These are phyloP conservation scores for Megaptera novaeangliae DNA, from an alignment of 2,113 vertebrate genomes.

Conservation along the genomic window DNA sequence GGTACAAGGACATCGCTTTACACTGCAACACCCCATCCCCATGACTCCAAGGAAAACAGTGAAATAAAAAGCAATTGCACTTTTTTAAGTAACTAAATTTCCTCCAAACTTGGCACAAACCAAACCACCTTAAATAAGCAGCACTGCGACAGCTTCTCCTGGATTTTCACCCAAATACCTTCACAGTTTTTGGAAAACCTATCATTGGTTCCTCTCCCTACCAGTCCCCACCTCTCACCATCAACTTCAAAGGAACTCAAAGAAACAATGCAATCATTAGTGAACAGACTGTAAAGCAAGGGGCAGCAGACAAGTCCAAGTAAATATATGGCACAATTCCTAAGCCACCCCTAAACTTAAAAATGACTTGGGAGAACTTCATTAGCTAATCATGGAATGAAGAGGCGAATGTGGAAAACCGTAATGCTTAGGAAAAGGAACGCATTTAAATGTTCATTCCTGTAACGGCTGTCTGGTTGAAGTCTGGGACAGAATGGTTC, in stretches of 20 bases:
- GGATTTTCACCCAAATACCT: neutral
- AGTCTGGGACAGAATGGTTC: neutral
- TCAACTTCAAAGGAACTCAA: neutral
- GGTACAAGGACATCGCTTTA: neutral
- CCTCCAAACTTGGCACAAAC: neutral
- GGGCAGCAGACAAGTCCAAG: neutral
- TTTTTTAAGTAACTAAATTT: neutral
- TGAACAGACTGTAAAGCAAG: neutral
- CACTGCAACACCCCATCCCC: neutral
- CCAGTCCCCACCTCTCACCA: neutral
- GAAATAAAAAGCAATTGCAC: neutral
- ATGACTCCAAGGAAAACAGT: neutral
- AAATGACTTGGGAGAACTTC: neutral
- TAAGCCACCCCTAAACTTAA: neutral
- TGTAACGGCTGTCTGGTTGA: neutral
- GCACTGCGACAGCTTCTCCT: neutral
- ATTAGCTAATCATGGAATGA: neutral
- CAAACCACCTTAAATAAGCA: neutral
- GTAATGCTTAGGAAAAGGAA: neutral
- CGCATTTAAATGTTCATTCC: neutral
- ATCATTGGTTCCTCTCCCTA: neutral
- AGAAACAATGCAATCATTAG: neutral
- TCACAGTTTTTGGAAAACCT: neutral
- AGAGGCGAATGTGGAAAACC: neutral
- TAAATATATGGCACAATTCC: neutral